These are phyloP conservation scores for Synergus umbraculus DNA, from an alignment of 2,888 invertebrate species.

Conservation along the genomic window DNA sequence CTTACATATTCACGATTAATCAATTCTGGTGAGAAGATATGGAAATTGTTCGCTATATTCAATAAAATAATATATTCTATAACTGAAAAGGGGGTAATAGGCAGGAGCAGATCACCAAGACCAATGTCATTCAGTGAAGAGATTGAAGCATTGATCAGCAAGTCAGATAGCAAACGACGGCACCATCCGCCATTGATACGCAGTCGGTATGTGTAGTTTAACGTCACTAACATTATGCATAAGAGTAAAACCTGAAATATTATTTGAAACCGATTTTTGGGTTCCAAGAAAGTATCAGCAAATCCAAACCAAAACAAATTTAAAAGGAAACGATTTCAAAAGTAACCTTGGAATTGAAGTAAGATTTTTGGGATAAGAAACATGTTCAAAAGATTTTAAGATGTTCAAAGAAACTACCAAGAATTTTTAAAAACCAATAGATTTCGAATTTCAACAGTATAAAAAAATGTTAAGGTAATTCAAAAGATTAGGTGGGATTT, in stretches of 20 bases:
- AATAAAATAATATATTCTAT: slow-evolving; percentile 37
- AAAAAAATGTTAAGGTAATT: too few species aligned
- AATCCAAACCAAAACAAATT: too few species aligned
- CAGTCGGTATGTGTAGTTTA: slow-evolving; percentile 48
- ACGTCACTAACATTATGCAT: not conserved
- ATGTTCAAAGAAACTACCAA: too few species aligned
- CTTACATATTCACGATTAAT: not conserved
- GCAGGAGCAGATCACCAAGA: slow-evolving; percentile 45
- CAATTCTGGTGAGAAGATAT: slow-evolving; percentile 41
- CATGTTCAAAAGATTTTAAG: too few species aligned
- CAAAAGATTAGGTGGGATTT: too few species aligned
- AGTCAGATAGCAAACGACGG: slow-evolving; percentile 58
- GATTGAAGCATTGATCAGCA: slow-evolving; percentile 62
- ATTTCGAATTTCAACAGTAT: too few species aligned
- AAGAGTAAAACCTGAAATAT: too few species aligned
- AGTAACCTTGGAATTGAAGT: too few species aligned
- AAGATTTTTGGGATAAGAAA: too few species aligned
- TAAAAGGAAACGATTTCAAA: too few species aligned
- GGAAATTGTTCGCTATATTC: slow-evolving; percentile 46
- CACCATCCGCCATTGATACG: slow-evolving; percentile 73
- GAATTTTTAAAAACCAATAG: too few species aligned
- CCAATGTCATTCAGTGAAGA: slow-evolving; percentile 47
- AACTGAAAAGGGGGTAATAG: slow-evolving; percentile 26
- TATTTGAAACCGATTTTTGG: not conserved
- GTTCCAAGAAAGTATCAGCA: not conserved